phyloP scores from a whole-genome alignment of 1,140 invertebrate genomes.

The Medauroidea extradentata region DNA sequence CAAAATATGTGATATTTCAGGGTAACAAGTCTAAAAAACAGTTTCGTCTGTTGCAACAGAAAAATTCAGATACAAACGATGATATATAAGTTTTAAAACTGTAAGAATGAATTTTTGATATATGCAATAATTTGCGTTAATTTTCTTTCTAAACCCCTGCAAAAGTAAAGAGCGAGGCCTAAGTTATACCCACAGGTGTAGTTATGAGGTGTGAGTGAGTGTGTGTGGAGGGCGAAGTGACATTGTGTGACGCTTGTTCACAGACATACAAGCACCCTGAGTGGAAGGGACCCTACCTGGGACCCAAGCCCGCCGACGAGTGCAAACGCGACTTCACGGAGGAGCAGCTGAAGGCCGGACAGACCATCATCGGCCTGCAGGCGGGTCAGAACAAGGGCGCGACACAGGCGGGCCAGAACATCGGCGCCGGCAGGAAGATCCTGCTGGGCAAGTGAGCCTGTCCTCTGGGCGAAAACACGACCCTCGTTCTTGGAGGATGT shows the following conservation, averaged over 20 bases:
- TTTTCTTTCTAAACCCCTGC: too few relatives aligned
- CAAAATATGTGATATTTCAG: too few relatives aligned
- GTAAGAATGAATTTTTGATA: too few relatives aligned
- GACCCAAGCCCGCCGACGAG: constrained; percentile 80
- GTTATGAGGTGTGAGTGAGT: too few relatives aligned
- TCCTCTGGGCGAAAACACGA: constrained; percentile 55
- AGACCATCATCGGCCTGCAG: constrained; percentile 84
- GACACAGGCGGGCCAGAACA: constrained; percentile 81
- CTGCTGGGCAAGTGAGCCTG: constrained; percentile 62
- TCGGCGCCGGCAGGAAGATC: constrained; percentile 82
- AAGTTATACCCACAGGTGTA: too few relatives aligned
- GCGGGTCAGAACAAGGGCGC: constrained; percentile 89
- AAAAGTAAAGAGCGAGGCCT: too few relatives aligned
- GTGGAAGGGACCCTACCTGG: constrained; percentile 79
- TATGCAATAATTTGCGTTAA: too few relatives aligned
- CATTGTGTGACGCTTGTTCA: constrained; percentile 9
- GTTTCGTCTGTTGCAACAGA: too few relatives aligned
- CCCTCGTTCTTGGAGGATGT: constrained; percentile 73
- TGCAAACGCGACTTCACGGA: constrained; percentile 86
- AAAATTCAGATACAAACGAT: too few relatives aligned
- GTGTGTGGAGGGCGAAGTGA: too few relatives aligned
- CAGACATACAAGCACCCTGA: constrained; percentile 84
- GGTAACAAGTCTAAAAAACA: too few relatives aligned
- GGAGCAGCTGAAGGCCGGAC: constrained; percentile 78
- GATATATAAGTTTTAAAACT: too few relatives aligned